Evolutionary conservation across 2,888 invertebrate species (phyloP), one percentile per base, ranked within the genome.

Genomic region (Criorhina ranunculi): DNA sequence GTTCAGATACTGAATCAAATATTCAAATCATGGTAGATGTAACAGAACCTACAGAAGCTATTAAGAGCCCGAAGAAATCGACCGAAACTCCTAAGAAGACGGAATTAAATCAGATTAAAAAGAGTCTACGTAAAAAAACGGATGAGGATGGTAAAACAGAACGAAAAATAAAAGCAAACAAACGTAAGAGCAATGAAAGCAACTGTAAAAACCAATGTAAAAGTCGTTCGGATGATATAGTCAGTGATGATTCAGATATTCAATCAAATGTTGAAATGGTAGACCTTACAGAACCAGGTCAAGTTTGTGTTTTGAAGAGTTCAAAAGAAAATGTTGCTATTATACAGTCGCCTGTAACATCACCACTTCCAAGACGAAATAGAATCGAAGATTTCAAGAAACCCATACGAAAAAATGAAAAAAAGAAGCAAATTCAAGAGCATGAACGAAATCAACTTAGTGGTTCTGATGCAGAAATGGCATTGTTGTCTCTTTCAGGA

Each of bases 351-450:
- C 46, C 55, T 1, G 19, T 8, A 1, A 64, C 53, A 6, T 55
- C 62, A 6, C 49, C 57, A 8, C 81, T 81, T n/a, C 76, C 69
- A 2, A 77, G 62, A 57, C 66, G 76, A 9, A 82, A 70, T 15
- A 67, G 59, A 64, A 70, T 2, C 19, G 70, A 77, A 42, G 53
- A 70, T 1, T 82, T 62, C 17, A 15, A 49, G 0, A 33, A 29
- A 19, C 31, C 12, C 4, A 29, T 4, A 4, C 60, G 0, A 11
- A 31, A 31, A 19, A 15, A 8, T 15, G 12, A 15, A 12, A 17
- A 11, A 3, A 24, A 11, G n/a, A 12, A 12, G 19, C 2, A 12
- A 15, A 11, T 6, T 7, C 17, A 24, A 2, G n/a, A 2, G 5
- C 5, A 29, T 9, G 31, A 60, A 15, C 6, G 29, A n/a, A 19